These are phyloP conservation scores for Sebastes iracundus DNA, from an alignment of 2,797 vertebrate genomes.

Conservation along the genomic window DNA sequence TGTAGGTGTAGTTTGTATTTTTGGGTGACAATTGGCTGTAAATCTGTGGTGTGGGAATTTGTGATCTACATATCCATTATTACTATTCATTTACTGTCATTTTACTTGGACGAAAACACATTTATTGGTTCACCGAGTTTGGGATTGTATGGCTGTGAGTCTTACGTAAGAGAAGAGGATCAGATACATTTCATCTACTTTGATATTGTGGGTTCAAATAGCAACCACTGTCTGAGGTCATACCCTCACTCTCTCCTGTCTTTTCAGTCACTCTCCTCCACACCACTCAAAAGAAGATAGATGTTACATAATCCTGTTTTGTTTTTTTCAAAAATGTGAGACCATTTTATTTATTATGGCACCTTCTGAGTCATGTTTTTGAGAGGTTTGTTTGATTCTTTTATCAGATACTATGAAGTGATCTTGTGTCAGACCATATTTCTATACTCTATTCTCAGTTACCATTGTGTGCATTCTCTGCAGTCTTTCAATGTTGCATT, in stretches of 20 bases:
- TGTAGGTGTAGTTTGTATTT: neutral
- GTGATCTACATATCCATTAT: neutral
- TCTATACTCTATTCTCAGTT: neutral
- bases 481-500: neutral
- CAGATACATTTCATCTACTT: constrained; percentile 34
- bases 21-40: neutral
- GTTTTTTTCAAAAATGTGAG: neutral
- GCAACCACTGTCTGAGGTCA: neutral
- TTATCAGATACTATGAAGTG: neutral
- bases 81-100: neutral
- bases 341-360: neutral
- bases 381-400: neutral
- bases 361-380: constrained; percentile 3
- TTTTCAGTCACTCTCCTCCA: constrained; percentile 7
- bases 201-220: constrained; percentile 43
- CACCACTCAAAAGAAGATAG: constrained; percentile 9
- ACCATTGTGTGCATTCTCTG: neutral
- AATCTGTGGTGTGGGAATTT: neutral
- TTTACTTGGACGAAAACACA: neutral
- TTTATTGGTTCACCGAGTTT: neutral
- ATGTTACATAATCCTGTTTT: neutral
- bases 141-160: neutral
- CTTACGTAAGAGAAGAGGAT: neutral
- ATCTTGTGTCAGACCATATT: neutral
- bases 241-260: constrained; percentile 4